Conservation (phyloP, 1,140 invertebrate genomes). For the Zaprionus africanus region DNA sequence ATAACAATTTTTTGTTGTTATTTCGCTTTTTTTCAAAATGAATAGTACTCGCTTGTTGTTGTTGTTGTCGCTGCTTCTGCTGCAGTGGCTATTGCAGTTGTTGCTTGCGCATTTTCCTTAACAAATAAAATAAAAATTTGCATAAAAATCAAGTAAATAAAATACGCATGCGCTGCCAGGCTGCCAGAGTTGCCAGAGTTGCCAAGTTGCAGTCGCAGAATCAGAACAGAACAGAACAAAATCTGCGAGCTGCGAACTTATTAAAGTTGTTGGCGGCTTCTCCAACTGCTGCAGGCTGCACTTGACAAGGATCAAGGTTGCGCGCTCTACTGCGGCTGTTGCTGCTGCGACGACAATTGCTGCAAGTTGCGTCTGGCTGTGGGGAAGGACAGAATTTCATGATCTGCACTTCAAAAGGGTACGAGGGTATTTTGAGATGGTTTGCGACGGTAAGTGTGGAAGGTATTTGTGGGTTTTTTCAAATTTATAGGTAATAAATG, state of each 20-base stretch:
- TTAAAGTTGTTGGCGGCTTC: constrained; percentile 64
- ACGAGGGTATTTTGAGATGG: neutral
- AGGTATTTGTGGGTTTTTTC: neutral
- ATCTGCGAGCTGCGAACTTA: constrained; percentile 75
- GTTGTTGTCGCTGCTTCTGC: constrained; percentile 51
- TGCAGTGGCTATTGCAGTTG: constrained; percentile 22
- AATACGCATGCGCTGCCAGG: constrained; percentile 64
- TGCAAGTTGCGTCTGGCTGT: constrained; percentile 22
- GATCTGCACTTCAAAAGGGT: neutral
- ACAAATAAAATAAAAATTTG: constrained; percentile 77
- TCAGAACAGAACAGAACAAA: constrained; percentile 58
- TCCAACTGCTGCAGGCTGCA: constrained; percentile 47
- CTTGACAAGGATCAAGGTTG: constrained; percentile 84
- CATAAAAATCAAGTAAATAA: constrained; percentile 81
- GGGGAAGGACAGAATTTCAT: constrained; percentile 22
- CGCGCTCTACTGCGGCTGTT: constrained; percentile 27
- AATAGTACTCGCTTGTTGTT: constrained; percentile 56
- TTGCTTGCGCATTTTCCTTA: constrained; percentile 47
- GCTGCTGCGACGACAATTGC: constrained; percentile 36
- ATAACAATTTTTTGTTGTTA: constrained; percentile 69
- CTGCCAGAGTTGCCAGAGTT: constrained; percentile 11
- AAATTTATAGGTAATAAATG: too few relatives aligned
- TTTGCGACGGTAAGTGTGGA: neutral
- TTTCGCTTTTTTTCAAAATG: constrained; percentile 49
- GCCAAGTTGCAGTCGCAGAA: constrained; percentile 10